Percentiles rank a stretch among this genome's conserved stretches.
phyloP scores from a whole-genome alignment of 2,888 invertebrate genomes.

The Tridacna crocea region DNA sequence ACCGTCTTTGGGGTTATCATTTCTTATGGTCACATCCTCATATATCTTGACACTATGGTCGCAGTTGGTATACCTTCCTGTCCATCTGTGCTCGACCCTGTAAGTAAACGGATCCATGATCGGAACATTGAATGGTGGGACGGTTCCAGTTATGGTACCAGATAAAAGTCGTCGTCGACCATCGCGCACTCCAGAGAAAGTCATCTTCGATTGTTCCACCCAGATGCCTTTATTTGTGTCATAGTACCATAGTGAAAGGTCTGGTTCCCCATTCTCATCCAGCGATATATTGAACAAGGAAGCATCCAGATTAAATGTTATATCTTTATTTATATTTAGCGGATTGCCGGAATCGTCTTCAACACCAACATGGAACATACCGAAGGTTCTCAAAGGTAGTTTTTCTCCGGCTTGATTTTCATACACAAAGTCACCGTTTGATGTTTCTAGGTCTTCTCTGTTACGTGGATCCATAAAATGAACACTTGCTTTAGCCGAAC shows the following conservation, averaged over 20 bases:
- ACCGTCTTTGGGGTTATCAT: slow-evolving; percentile 16
- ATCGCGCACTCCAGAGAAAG: neutral
- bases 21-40: slow-evolving; percentile 1
- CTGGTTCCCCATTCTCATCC: slow-evolving; percentile 42
- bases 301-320: slow-evolving; percentile 37
- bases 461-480: slow-evolving; percentile 53
- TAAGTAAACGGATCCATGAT: slow-evolving; percentile 27
- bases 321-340: slow-evolving; percentile 36
- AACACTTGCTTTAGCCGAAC: slow-evolving; percentile 36
- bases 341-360: slow-evolving; percentile 32
- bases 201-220: slow-evolving; percentile 42
- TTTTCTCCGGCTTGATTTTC: slow-evolving; percentile 30
- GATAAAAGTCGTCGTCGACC: neutral
- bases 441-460: slow-evolving; percentile 38
- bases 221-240: slow-evolving; percentile 55
- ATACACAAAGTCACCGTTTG: slow-evolving; percentile 46
- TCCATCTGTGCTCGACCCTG: slow-evolving; percentile 8
- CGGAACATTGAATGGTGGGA: slow-evolving; percentile 24
- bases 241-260: slow-evolving; percentile 43
- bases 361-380: slow-evolving; percentile 44
- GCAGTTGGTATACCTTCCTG: slow-evolving; percentile 40
- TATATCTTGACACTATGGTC: slow-evolving; percentile 48
- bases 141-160: neutral
- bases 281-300: slow-evolving; percentile 40
- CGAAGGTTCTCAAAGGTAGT: slow-evolving; percentile 45